Base-by-base conservation (phyloP, 2,113 vertebrate species). In the Paramormyrops kingsleyae region DNA sequence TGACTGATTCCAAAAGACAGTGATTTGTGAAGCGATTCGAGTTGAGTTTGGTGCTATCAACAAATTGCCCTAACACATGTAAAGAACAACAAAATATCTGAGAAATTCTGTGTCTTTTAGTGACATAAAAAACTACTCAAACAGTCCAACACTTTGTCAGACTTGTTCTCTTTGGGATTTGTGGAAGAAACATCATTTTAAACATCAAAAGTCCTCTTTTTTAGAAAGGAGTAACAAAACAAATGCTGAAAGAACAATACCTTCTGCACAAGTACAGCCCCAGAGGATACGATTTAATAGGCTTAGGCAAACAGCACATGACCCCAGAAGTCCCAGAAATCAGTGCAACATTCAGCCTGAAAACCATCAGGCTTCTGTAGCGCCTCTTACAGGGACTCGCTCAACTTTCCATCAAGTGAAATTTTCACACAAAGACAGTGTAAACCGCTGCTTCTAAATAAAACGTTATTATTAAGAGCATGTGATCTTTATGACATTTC, bases 351-450 rank as follows among this genome's bases (percentile, higher is more conserved):
- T 42, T 42, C 15, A 77, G 27, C 12, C 74, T 15, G 15, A 80
- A 80, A 80, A 42, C 74, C 15, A 19, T 42, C 35, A 80, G 46
- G 70, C 59, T 90, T 13, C 10, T 70, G 2, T 66, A 4, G 59
- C n/a, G n/a, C n/a, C n/a, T 27, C 8, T n/a, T 66, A 10, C 59
- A 88, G 92, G 93, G 90, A 91, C 87, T 91, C 62, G 17, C 77
- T 91, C 53, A 89, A 90, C 88, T 93, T 93, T 93, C 93, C 92
- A 50, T 94, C 90, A 91, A 70, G 46, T 89, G 91, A 92, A 74
- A 12, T 91, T 77, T 88, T 91, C 88, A 87, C 92, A 70, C 70
- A 87, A 90, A 88, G 86, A 91, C 91, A 80, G 83, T 83, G 80
- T 42, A 90, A 91, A 94, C 70, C 83, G 77, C 89, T 89, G 49